Conservation (phyloP, 2,113 vertebrate genomes). For the Hiodon alosoides region DNA sequence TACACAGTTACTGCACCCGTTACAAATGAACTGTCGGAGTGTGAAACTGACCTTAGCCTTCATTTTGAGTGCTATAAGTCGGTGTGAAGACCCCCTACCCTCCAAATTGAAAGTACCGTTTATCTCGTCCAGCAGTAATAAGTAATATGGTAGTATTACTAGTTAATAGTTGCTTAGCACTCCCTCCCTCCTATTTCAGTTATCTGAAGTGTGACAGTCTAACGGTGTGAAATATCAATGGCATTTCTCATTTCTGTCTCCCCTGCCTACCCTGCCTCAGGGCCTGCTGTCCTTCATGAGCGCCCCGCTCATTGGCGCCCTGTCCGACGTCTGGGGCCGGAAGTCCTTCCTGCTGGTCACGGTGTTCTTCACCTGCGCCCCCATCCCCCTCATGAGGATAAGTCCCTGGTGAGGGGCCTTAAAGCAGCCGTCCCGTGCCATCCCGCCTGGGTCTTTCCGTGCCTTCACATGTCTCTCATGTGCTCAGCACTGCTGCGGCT, state of each 20-base stretch:
- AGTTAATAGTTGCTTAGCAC: too few species aligned
- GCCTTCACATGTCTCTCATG: neutral
- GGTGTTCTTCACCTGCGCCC: conserved; percentile 84
- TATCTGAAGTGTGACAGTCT: neutral
- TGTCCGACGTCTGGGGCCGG: conserved; percentile 84
- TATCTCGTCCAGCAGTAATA: too few species aligned
- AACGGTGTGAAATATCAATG: neutral
- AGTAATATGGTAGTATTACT: too few species aligned
- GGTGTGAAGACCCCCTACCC: too few species aligned
- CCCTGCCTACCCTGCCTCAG: conserved; percentile 43
- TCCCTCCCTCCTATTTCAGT: neutral
- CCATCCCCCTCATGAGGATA: conserved; percentile 84
- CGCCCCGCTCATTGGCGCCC: conserved; percentile 78
- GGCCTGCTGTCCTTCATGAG: conserved; percentile 88
- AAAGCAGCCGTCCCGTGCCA: too few species aligned
- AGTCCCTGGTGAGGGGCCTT: conserved; percentile 72
- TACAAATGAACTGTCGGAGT: too few species aligned
- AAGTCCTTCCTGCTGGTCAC: conserved; percentile 78
- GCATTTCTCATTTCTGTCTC: conserved; percentile 18
- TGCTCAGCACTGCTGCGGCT: neutral
- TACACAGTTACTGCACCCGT: too few species aligned
- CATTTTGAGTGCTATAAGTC: too few species aligned
- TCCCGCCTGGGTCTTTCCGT: too few species aligned
- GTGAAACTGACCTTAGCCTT: too few species aligned
- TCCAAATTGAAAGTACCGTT: too few species aligned